Evolutionary conservation across 2,888 invertebrate genomes (phyloP), one percentile per base, ranked within the genome.

Genomic region (Syrista parreyssii): DNA sequence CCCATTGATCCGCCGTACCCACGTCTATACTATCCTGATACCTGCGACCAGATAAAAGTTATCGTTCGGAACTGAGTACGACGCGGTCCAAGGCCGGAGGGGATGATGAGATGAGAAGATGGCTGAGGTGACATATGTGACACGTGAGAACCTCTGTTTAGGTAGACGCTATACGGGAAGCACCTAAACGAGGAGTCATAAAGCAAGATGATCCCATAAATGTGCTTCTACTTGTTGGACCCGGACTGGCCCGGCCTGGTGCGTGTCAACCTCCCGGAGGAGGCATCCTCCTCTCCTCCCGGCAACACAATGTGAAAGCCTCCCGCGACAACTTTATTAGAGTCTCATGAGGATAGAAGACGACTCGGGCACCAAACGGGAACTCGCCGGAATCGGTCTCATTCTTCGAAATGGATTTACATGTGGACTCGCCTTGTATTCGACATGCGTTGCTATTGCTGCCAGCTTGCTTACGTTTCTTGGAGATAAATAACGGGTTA

Each of bases 251-350:
- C 80, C 80, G 81, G 80, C 78, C 84, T 79, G 83, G 81, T 81
- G 68, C 79, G 72, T 79, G 83, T 81, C 80, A 73, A 82, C 80
- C 81, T 75, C 82, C 74, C 74, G 69, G 74, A 82, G 82, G 68
- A 72, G 69, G 83, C 75, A 71, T 83, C 83, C 80, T 83, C 80
- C 82, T 80, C 82, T 77, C 78, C 79, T 71, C 78, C 71, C 77
- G 80, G 78, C 79, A 77, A 78, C 71, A 78, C 79, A 84, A 86
- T 84, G 84, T 82, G 86, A 84, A 87, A 85, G 84, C 82, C 82
- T 84, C 84, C 82, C 83, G 83, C 81, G 84, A 86, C 86, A 88
- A 87, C 86, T 87, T 88, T 87, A 88, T 88, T 87, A 87, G 83
- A 85, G 79, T 78, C 55, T 55, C 55, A 9, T 36, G 23, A 23